Evolutionary conservation across 2,113 vertebrate genomes (phyloP), one percentile per base, ranked within the genome.

Genomic region (Alethe castanea): DNA sequence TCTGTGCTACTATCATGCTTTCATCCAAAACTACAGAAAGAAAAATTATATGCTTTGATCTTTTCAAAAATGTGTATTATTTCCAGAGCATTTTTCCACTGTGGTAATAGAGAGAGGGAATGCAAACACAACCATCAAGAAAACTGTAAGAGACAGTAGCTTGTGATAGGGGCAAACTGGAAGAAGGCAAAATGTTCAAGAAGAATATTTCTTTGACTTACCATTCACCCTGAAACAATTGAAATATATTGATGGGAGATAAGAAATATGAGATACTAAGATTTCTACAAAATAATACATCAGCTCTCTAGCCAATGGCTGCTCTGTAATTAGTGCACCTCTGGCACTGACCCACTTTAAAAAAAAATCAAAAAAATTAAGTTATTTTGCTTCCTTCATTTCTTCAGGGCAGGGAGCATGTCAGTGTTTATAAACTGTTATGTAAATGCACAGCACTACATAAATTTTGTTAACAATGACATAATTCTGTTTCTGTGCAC

Each of bases 301-400:
- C 67, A 64, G 3, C 19, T 62, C 17, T 54, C 19, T 88, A 56
- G 36, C 81, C 83, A 86, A 14, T 62, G 83, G 90, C 67, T 88
- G 38, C 74, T 90, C 71, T 88, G 56, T 89, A 96, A 97, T 96
- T 95, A 96, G 59, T 56, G 67, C 8, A 91, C 91, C 84, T 88
- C 42, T 76, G 91, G 95, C 95, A 80, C 31, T 94, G 90, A 96
- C 91, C 88, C 76, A 95, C 71, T 96, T 94, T 3, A 15, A 33
- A 33, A 92, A 77, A 77, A 93, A 92, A 66, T 15, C 33, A 79
- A 57, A 73, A 88, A 93, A 81, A 86, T 36, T 38, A 76, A 86
- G 28, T 65, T 92, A 8, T 93, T 83, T 93, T 70, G 50, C 69
- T 92, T 52, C 31, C 31, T 83, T 88, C 26, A 19, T 92, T 52